Base-by-base conservation (phyloP, 2,888 invertebrate genomes). In the Mellilla xanthometata region DNA sequence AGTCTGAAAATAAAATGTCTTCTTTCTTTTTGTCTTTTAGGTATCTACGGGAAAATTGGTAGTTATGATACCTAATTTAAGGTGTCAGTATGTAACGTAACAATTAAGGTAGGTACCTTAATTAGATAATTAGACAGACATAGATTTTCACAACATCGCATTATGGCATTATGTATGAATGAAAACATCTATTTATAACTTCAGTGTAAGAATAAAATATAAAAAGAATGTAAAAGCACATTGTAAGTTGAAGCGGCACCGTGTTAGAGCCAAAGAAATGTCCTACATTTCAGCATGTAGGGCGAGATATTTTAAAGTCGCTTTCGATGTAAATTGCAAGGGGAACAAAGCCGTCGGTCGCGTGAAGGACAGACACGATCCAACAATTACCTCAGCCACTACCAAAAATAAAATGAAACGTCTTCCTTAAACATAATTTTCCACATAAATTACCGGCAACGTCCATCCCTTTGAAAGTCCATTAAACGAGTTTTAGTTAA, bases 271-370 rank as follows among this genome's bases (percentile, higher is more conserved):
- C 28, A 39, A 29, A 39, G 29, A 38, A 40, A 39, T 9, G 29
- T 39, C 39, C 31, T 31, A 33, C 23, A 40, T 50, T 40, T 34
- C 30, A 28, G 32, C 22, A 39, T 40, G 41, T 41, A 50, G 39
- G 55, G 40, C 30, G 29, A 41, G 47, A 47, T 29, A 39, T 72
- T 72, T 72, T 72, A 61, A 63, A 64, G 60, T 55, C 62, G 56
- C 62, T 74, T 66, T 70, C 61, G 55, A 76, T 76, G 73, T 72
- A 76, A 75, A 76, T 76, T 71, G 74, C 68, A 77, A 68, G 52
- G 64, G 64, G 65, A 65, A 69, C 68, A 64, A 63, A 56, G 60
- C 57, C 60, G 61, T 62, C 49, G 56, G 62, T 49, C 51, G 27
- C 40, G 12, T 52, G 54, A 54, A 57, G 54, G 58, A 42, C 52